These are phyloP conservation scores for Taphrorychus bicolor DNA, from an alignment of 2,888 invertebrate species.

Conservation along the genomic window DNA sequence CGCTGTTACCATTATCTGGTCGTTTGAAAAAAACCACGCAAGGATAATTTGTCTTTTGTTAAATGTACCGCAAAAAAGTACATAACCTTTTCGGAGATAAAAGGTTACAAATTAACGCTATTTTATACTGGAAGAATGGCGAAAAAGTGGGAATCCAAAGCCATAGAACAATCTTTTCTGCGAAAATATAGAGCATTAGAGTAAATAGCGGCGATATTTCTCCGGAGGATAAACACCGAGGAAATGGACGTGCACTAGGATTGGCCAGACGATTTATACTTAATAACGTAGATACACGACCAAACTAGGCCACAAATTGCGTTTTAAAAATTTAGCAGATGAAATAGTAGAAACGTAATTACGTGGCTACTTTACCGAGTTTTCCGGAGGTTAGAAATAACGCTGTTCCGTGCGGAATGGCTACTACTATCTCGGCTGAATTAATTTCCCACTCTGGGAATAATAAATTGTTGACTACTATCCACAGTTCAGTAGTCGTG, in stretches of 20 bases:
- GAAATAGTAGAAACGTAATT: conserved; percentile 9
- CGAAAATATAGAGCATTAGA: conserved; percentile 40
- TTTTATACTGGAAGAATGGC: conserved; percentile 24
- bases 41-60: conserved; percentile 8
- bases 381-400: background rate
- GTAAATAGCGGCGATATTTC: conserved; percentile 40
- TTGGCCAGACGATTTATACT: conserved; percentile 40
- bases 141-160: conserved; percentile 28
- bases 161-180: conserved; percentile 28
- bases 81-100: conserved; percentile 17
- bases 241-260: conserved; percentile 37
- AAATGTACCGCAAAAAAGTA: conserved; percentile 15
- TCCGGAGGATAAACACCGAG: conserved; percentile 37
- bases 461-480: background rate
- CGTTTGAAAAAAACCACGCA: background rate
- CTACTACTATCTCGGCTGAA: background rate
- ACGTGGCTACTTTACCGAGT: background rate
- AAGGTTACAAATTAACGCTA: conserved; percentile 27
- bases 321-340: conserved; percentile 35
- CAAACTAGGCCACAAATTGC: conserved; percentile 33
- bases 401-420: background rate
- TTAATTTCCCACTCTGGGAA: background rate
- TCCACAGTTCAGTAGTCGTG: background rate
- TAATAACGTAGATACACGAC: conserved; percentile 40
- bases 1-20: background rate